Percentiles rank a stretch among this genome's conserved stretches.
Evolutionary conservation across 1,140 invertebrate species (phyloP).

Genomic region (Drosophila triauraria): DNA sequence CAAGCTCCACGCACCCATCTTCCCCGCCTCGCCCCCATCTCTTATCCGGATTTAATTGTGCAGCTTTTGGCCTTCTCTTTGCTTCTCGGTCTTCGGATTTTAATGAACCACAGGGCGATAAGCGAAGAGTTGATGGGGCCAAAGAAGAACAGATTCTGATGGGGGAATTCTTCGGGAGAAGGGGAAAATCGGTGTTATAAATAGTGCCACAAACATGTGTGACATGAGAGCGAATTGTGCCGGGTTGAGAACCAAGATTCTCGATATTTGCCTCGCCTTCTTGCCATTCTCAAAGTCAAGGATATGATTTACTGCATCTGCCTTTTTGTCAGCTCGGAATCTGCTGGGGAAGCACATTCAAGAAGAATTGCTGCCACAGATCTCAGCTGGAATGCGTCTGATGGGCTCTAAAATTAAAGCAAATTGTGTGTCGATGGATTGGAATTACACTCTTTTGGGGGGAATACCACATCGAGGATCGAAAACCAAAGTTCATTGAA

Average conservation of each 20-base stretch:
- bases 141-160: neutral
- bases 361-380: conserved; percentile 8
- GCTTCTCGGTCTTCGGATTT: conserved; percentile 17
- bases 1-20: neutral
- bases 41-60: conserved; percentile 33
- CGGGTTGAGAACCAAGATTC: conserved; percentile 8
- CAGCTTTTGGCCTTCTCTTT: conserved; percentile 21
- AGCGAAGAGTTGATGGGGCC: conserved; percentile 24
- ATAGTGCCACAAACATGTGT: conserved; percentile 22
- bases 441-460: conserved; percentile 7
- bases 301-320: conserved; percentile 24
- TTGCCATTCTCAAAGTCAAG: conserved; percentile 28
- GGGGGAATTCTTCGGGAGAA: neutral
- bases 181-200: conserved; percentile 17
- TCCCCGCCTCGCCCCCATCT: conserved; percentile 7
- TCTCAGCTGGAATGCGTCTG: conserved; percentile 18
- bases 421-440: conserved; percentile 23
- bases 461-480: neutral
- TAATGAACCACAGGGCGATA: conserved; percentile 37
- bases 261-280: conserved; percentile 2
- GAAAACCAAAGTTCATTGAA: conserved; percentile 2
- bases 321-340: conserved; percentile 22
- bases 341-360: neutral
- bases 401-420: conserved; percentile 19
- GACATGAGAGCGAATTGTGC: conserved; percentile 24